Conservation (phyloP, 2,113 vertebrate genomes). For the Nycticryphes semicollaris region DNA sequence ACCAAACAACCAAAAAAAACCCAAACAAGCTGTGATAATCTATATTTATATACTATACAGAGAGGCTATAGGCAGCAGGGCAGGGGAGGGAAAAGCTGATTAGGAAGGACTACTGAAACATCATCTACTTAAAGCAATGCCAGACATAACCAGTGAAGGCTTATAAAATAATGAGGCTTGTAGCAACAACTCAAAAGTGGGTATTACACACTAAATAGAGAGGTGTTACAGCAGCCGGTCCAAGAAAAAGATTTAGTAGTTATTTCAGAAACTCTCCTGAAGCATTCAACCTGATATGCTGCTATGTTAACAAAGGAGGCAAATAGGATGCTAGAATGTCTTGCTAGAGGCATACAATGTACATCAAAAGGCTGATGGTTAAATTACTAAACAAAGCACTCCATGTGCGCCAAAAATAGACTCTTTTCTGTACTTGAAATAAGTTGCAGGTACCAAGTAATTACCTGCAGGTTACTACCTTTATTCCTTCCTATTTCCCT, state of each 20-base stretch:
- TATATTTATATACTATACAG: background rate
- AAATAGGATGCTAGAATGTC: background rate
- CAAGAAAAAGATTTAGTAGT: slow-evolving; percentile 8
- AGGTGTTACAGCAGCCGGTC: slow-evolving; percentile 19
- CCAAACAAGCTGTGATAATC: background rate
- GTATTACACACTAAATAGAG: slow-evolving; percentile 41
- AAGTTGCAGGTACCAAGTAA: slow-evolving; percentile 21
- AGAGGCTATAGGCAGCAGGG: background rate
- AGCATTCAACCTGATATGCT: slow-evolving; percentile 19
- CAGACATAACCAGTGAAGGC: background rate
- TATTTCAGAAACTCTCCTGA: slow-evolving; percentile 48
- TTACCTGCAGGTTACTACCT: slow-evolving; percentile 18
- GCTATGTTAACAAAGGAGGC: slow-evolving; percentile 31
- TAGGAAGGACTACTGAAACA: background rate
- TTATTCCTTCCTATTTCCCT: background rate
- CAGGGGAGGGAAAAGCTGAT: background rate
- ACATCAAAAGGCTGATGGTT: slow-evolving; percentile 23
- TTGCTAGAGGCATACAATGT: slow-evolving; percentile 7
- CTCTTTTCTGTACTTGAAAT: background rate
- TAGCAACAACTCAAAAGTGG: background rate
- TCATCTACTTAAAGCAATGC: slow-evolving; percentile 15
- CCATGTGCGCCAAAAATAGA: slow-evolving; percentile 5
- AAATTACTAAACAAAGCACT: slow-evolving; percentile 46
- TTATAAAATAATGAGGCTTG: slow-evolving; percentile 48
- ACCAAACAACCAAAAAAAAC: background rate